A percentile compares a stretch with the other conserved stretches of the same genome.
Conservation (phyloP, 2,113 vertebrate genomes). For the Elaphurus davidianus region DNA sequence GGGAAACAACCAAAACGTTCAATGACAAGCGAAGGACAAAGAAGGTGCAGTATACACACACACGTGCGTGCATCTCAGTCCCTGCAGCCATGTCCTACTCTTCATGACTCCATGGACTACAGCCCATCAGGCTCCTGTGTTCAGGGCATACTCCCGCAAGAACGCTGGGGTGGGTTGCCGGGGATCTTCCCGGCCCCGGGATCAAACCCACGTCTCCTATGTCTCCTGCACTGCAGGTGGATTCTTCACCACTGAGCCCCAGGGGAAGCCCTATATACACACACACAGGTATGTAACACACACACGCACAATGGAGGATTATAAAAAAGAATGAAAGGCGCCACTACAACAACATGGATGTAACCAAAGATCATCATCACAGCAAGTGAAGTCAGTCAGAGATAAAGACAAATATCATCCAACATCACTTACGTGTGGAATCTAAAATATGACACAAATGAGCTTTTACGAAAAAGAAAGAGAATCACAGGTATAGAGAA, state of each 20-base stretch:
- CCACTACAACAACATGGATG: not conserved
- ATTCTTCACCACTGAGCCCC: not conserved
- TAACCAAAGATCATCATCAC: not conserved
- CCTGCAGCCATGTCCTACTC: fast-evolving
- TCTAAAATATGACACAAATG: not conserved
- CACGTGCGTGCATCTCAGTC: fast-evolving
- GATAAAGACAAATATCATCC: not conserved
- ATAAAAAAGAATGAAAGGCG: not conserved
- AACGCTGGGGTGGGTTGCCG: not conserved
- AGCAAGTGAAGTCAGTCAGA: not conserved
- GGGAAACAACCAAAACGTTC: not conserved
- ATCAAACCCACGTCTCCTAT: not conserved
- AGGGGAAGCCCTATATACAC: fast-evolving
- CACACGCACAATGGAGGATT: not conserved
- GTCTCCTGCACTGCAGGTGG: not conserved
- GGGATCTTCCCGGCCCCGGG: not conserved
- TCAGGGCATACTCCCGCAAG: not conserved
- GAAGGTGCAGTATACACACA: fast-evolving
- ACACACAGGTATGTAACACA: not conserved
- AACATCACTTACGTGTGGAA: not conserved
- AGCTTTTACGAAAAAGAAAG: not conserved
- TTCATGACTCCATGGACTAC: fast-evolving
- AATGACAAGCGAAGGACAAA: not conserved
- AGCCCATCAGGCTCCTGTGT: not conserved
- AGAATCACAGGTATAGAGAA: not conserved